Conservation (phyloP, 2,113 vertebrate genomes). For the Saccopteryx bilineata region DNA sequence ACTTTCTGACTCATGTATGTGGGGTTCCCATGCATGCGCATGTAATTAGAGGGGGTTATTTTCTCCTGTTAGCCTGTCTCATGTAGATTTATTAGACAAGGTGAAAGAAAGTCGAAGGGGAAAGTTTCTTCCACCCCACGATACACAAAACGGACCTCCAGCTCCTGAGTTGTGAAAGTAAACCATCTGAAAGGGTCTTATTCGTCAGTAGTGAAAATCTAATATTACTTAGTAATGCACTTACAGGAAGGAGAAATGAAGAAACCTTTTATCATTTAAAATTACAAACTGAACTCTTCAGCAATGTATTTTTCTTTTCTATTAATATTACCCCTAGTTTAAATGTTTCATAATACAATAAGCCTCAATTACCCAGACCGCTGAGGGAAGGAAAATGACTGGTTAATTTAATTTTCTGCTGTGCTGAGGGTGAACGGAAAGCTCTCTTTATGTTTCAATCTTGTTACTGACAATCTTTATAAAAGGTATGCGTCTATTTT, state of each 20-base stretch:
- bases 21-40: not conserved
- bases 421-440: conserved; percentile 67
- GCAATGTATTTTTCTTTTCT: conserved; percentile 53
- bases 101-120: not conserved
- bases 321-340: conserved; percentile 47
- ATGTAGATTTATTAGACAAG: not conserved
- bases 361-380: conserved; percentile 57
- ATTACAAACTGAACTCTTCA: conserved; percentile 39
- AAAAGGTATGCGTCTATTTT: conserved; percentile 66
- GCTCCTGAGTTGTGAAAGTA: not conserved
- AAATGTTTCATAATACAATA: conserved; percentile 64
- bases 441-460: conserved; percentile 52
- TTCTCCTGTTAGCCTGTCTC: not conserved
- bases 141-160: not conserved
- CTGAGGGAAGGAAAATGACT: not conserved
- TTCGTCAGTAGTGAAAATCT: not conserved
- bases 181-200: not conserved
- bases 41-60: not conserved
- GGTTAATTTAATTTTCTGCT: conserved; percentile 73
- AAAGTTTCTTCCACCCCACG: not conserved
- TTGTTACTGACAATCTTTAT: conserved; percentile 77
- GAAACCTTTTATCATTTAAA: conserved; percentile 14
- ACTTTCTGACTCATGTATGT: not conserved
- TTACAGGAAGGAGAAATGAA: conserved; percentile 1
- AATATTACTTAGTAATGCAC: not conserved